A percentile compares a stretch with the other conserved stretches of the same genome.
Evolutionary conservation across 1,140 invertebrate species (phyloP).

Genomic region (Copidosoma floridanum): DNA sequence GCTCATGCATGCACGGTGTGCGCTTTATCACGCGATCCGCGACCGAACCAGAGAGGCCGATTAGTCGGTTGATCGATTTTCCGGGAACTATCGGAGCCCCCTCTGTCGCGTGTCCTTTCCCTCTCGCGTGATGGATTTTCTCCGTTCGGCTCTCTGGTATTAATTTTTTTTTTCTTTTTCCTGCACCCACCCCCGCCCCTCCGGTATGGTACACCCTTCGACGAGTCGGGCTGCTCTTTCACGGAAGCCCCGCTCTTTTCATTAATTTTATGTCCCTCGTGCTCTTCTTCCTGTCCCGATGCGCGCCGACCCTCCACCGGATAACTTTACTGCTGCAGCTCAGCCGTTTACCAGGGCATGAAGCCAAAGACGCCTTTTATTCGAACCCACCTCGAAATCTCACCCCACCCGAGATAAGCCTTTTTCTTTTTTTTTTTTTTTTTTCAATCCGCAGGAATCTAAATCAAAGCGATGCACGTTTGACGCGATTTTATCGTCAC

Average conservation of each 20-base stretch:
- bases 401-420: no score
- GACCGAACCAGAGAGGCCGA: conserved; percentile 1
- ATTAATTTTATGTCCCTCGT: conserved; percentile 11
- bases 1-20: no score
- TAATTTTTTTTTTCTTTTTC: no score
- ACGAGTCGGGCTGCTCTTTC: conserved; percentile 17
- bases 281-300: no score
- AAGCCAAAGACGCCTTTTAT: background rate
- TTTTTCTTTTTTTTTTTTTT: no score
- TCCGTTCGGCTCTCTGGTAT: no score
- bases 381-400: no score
- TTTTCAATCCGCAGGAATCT: no score
- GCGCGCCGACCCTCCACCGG: no score
- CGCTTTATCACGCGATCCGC: conserved; percentile 1
- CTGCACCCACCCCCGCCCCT: background rate
- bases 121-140: conserved; percentile 17
- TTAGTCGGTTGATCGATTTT: conserved; percentile 17
- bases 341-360: background rate
- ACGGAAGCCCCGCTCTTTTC: conserved; percentile 5
- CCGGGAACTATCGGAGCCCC: background rate
- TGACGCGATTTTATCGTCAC: no score
- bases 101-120: conserved; percentile 24
- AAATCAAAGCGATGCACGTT: no score
- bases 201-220: no score
- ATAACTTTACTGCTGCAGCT: background rate